Evolutionary conservation across 2,888 invertebrate genomes (phyloP).

Genomic region (Branchipolynoe longqiensis): DNA sequence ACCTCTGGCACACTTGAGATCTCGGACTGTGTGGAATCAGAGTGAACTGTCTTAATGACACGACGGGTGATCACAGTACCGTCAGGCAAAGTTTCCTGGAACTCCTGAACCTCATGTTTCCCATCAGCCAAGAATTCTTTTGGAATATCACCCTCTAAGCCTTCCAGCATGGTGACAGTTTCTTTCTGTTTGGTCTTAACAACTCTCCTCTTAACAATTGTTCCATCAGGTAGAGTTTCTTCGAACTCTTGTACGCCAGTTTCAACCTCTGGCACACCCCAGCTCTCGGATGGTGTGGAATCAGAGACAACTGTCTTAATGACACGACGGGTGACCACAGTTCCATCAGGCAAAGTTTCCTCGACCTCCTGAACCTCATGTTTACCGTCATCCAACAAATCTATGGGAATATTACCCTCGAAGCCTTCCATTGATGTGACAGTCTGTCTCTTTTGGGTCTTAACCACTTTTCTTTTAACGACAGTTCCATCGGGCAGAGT

Average conservation of each 20-base stretch:
- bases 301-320: too few relatives aligned
- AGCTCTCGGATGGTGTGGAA: too few relatives aligned
- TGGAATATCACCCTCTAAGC: conserved; percentile 7
- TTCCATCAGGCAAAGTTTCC: conserved; percentile 73
- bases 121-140: conserved; percentile 1
- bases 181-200: conserved; percentile 42
- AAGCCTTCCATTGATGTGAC: conserved; percentile 18
- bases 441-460: conserved; percentile 59
- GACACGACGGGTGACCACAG: conserved; percentile 66
- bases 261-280: conserved; percentile 66
- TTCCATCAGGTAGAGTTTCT: conserved; percentile 73
- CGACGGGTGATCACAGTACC: conserved; percentile 21
- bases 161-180: conserved; percentile 64
- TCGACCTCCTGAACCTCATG: conserved; percentile 65
- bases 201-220: conserved; percentile 66
- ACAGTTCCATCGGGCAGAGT: conserved; percentile 7
- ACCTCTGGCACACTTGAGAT: conserved; percentile 44
- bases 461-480: background rate
- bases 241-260: conserved; percentile 67
- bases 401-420: background rate
- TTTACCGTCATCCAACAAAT: conserved; percentile 61
- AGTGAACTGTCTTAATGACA: background rate
- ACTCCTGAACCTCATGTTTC: conserved; percentile 59
- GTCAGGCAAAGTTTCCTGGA: conserved; percentile 62
- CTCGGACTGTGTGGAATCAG: too few relatives aligned